Evolutionary conservation across 2,797 vertebrate species (phyloP), one percentile per base, ranked within the genome.

Genomic region (Pseudochaenichthys georgianus): DNA sequence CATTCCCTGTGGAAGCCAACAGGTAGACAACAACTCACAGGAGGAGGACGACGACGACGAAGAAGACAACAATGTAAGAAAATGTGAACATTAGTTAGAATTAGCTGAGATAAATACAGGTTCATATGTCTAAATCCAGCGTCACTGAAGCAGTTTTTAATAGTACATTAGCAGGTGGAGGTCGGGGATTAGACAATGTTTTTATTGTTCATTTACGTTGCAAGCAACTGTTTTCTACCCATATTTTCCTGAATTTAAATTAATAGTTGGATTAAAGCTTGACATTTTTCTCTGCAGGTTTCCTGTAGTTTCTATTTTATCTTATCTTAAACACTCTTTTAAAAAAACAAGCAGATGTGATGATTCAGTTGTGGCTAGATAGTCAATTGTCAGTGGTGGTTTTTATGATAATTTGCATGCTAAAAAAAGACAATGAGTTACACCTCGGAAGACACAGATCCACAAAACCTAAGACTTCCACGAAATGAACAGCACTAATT

Each of bases 41-140:
- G 86, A 83, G 10, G 85, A 83, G 0, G 65, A 70, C 0, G 57
- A 81, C 0, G 57, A 81, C 3, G 81, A 93, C 47, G 5, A 28
- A 21, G 75, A 81, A 21, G 75, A 81, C 2, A 11, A 64, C 1
- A 69, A 66, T 76, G 90, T 93, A 70, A 62, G 50, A 1, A 46
- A 10, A 45, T 3, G 2, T 50, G 11, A 58, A 34, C 34, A 6
- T 47, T 21, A 7, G 54, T 13, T 13, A 6, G 13, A 68, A 16
- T 38, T 51, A 15, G 15, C 34, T 50, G 21, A 55, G 31, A 64
- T 21, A 17, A 12, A 34, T 9, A 15, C 7, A 12, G 1, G 9
- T 17, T 43, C 5, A 31, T 21, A 12, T 41, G 1, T 64, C 9
- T 11, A 16, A 45, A 45, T 3, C 9, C 31, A 46, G 17, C 2